Conservation (phyloP, 2,113 vertebrate genomes). For the Corvus hawaiiensis region DNA sequence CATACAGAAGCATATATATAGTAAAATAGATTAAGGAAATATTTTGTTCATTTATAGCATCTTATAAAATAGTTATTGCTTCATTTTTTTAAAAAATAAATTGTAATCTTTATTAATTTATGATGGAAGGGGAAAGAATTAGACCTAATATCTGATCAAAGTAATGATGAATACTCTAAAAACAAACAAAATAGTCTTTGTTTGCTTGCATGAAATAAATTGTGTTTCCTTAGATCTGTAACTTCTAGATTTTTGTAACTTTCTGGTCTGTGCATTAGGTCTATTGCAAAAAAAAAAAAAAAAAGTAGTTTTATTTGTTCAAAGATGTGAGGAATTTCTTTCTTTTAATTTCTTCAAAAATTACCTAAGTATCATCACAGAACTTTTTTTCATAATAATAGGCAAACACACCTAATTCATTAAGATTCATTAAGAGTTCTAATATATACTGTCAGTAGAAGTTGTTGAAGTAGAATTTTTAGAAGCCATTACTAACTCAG, state of each 20-base stretch:
- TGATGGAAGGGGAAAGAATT: background rate
- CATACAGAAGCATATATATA: background rate
- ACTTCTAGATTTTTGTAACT: background rate
- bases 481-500: background rate
- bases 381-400: background rate
- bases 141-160: background rate
- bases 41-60: background rate
- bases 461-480: background rate
- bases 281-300: background rate
- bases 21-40: background rate
- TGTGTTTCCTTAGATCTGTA: background rate
- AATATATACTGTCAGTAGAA: background rate
- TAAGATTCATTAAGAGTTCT: background rate
- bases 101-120: background rate
- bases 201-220: background rate
- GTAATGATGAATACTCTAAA: background rate
- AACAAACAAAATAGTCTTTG: background rate
- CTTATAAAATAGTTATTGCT: background rate
- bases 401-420: background rate
- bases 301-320: background rate
- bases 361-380: background rate
- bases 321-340: background rate
- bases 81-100: background rate
- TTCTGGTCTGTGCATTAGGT: background rate
- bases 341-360: background rate